Evolutionary conservation across 2,797 vertebrate genomes (phyloP), one percentile per base, ranked within the genome.

Genomic region (Miichthys miiuy): DNA sequence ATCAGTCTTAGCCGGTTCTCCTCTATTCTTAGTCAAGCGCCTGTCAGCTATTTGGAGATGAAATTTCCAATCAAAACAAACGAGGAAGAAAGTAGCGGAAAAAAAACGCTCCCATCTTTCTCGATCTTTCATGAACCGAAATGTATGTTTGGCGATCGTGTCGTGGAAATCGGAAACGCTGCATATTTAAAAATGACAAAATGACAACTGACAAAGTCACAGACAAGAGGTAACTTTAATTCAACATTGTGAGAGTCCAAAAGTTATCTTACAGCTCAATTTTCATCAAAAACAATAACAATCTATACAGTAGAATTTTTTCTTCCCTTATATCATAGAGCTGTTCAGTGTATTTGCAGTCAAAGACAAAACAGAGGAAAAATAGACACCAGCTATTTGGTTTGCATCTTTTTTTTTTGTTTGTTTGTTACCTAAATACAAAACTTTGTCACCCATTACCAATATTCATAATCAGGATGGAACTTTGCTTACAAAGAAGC

Each of bases 151-250:
- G n/a, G 20, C n/a, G 44, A 51, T 56, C 3, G 4, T 13, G 20
- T 18, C 7, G 46, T 7, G 17, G 48, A 69, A 77, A 75, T n/a
- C 20, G 0, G 3, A 52, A 25, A 27, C 5, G 12, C 41, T n/a
- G 2, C 10, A 23, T 3, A 5, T 58, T 61, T 42, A 6, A 61
- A 82, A 85, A 87, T 77, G 61, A 87, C 34, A 88, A 90, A 88
- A 87, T 17, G 81, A 91, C 84, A 85, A 83, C 92, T 77, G 92
- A 89, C 88, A 91, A 93, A 90, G 90, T 97, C 97, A 99, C 97
- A 98, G 97, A 98, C 97, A 98, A 96, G 97, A 98, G 97, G 96
- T 97, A 97, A 98, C 97, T 99, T 99, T 99, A 98, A 97, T 99
- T 98, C 97, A 98, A 98, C 97, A 97, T 97, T 95, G 97, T 99